These are phyloP conservation scores for Drosophila seguyi DNA, from an alignment of 1,140 invertebrate species.

Conservation along the genomic window DNA sequence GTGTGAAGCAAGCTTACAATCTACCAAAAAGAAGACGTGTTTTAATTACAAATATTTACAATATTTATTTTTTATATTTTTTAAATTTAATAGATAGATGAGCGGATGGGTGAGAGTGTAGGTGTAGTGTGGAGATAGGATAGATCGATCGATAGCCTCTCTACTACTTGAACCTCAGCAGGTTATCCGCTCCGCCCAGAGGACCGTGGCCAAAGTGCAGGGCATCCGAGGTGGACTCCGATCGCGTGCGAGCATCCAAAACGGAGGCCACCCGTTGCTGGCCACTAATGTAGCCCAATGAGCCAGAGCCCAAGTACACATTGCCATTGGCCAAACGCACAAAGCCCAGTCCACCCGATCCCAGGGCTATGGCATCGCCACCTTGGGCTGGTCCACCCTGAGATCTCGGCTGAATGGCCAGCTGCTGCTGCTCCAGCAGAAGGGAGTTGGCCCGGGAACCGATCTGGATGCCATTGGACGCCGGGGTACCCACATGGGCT, in stretches of 20 bases:
- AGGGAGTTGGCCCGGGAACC: slow-evolving; percentile 62
- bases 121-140: slow-evolving; percentile 13
- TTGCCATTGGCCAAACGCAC: slow-evolving; percentile 78
- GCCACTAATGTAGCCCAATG: slow-evolving; percentile 78
- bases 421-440: slow-evolving; percentile 67
- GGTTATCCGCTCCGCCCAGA: slow-evolving; percentile 66
- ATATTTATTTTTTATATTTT: slow-evolving; percentile 56
- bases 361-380: slow-evolving; percentile 73
- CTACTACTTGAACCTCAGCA: slow-evolving; percentile 69
- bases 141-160: slow-evolving; percentile 6
- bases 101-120: slow-evolving; percentile 21
- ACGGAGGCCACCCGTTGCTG: slow-evolving; percentile 68
- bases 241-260: slow-evolving; percentile 71
- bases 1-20: slow-evolving; percentile 43
- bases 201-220: slow-evolving; percentile 80
- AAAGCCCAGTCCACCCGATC: slow-evolving; percentile 79
- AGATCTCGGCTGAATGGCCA: slow-evolving; percentile 51
- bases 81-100: slow-evolving; percentile 28
- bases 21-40: slow-evolving; percentile 42
- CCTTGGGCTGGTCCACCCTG: slow-evolving; percentile 5
- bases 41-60: slow-evolving; percentile 75
- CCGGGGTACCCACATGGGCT: slow-evolving; percentile 47
- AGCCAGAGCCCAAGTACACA: slow-evolving; percentile 81
- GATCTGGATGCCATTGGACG: slow-evolving; percentile 54
- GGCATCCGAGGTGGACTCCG: slow-evolving; percentile 68